These are phyloP conservation scores for Corythornis madagascariensis DNA, from an alignment of 2,113 vertebrate species.

Conservation along the genomic window DNA sequence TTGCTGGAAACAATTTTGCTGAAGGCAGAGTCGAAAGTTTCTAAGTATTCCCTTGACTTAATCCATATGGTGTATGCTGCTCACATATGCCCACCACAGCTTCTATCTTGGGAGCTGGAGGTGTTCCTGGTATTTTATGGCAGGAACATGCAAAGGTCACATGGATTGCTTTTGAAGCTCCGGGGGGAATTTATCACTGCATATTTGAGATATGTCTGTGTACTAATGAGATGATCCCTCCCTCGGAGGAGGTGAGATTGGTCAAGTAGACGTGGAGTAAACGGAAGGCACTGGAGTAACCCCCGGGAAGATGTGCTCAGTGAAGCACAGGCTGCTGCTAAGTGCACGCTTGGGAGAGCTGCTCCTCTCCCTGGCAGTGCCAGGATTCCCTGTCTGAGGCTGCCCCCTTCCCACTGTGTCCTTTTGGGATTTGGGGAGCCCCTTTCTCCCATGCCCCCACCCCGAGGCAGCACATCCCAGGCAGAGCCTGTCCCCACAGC, in stretches of 20 bases:
- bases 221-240: constrained; percentile 33
- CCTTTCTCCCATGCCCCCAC: not conserved
- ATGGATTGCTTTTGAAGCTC: constrained; percentile 50
- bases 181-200: constrained; percentile 14
- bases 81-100: constrained; percentile 57
- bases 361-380: not conserved
- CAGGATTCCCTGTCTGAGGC: not conserved
- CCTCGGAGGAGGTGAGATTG: not conserved
- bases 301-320: not conserved
- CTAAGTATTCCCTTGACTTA: constrained; percentile 46
- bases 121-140: constrained; percentile 64
- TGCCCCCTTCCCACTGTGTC: not conserved
- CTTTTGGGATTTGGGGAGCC: not conserved
- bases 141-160: constrained; percentile 61
- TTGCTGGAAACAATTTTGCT: constrained; percentile 24
- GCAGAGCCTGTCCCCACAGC: not conserved
- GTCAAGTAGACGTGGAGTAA: constrained; percentile 5
- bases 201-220: constrained; percentile 34
- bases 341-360: not conserved
- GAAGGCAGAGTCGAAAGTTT: constrained; percentile 20
- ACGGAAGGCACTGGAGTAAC: not conserved
- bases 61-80: constrained; percentile 54
- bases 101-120: constrained; percentile 64
- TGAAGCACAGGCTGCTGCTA: not conserved
- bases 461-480: not conserved